Conservation (phyloP, 2,888 invertebrate species). For the Homarus gammarus region DNA sequence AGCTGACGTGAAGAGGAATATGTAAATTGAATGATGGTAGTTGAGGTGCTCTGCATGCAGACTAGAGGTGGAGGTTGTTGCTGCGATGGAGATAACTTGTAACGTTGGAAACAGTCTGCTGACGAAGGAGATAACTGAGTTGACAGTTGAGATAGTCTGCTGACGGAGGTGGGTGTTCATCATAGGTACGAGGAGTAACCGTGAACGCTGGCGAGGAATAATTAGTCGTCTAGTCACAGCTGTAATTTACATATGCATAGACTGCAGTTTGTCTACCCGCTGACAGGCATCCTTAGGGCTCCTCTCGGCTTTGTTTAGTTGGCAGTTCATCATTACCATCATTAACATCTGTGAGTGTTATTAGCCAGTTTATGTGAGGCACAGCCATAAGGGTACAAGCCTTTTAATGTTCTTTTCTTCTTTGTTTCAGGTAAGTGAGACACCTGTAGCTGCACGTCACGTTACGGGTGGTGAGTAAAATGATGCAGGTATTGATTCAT, state of each 20-base stretch:
- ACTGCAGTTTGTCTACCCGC: constrained; percentile 36
- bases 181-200: not conserved
- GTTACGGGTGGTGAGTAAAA: not conserved
- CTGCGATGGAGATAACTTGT: too few species aligned
- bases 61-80: too few species aligned
- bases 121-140: not conserved
- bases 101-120: too few species aligned
- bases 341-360: not conserved
- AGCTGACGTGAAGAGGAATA: too few species aligned
- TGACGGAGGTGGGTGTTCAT: not conserved
- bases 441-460: too few species aligned
- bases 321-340: constrained; percentile 6
- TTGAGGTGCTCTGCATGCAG: too few species aligned
- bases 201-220: not conserved
- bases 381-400: too few species aligned
- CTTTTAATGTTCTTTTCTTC: not conserved
- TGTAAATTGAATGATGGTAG: too few species aligned
- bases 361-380: constrained; percentile 13
- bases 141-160: too few species aligned
- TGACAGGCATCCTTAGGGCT: not conserved
- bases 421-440: constrained; percentile 23
- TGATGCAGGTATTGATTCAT: too few species aligned
- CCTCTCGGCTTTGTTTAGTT: not conserved
- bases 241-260: constrained; percentile 35
- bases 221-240: constrained; percentile 37